These are phyloP conservation scores for Zingel zingel DNA, from an alignment of 2,113 vertebrate species.

Conservation along the genomic window DNA sequence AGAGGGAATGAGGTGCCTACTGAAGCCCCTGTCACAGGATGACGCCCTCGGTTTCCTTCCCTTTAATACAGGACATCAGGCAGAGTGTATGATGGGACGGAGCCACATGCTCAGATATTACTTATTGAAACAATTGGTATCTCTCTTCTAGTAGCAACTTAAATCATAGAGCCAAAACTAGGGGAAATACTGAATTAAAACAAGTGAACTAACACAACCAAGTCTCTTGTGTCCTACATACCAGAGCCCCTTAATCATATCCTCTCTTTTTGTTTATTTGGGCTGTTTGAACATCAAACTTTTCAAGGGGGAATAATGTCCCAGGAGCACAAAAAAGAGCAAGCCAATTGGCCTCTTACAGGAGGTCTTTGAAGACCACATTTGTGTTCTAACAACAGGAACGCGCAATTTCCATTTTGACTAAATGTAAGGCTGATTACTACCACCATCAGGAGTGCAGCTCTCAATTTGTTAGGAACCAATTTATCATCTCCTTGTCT, in stretches of 20 bases:
- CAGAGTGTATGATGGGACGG: slow-evolving; percentile 52
- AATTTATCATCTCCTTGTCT: slow-evolving; percentile 55
- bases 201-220: slow-evolving; percentile 48
- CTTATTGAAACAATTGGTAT: slow-evolving; percentile 29
- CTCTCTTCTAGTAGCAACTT: not conserved
- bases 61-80: slow-evolving; percentile 61
- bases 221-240: slow-evolving; percentile 64
- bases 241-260: slow-evolving; percentile 70
- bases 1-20: slow-evolving; percentile 73
- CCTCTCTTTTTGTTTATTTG: slow-evolving; percentile 75
- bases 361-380: slow-evolving; percentile 64
- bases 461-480: slow-evolving; percentile 37
- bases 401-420: slow-evolving; percentile 62
- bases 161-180: slow-evolving; percentile 23
- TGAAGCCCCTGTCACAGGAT: slow-evolving; percentile 70
- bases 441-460: slow-evolving; percentile 39
- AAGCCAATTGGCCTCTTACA: slow-evolving; percentile 56
- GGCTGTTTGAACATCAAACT: slow-evolving; percentile 71
- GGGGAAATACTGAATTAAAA: slow-evolving; percentile 35
- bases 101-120: slow-evolving; percentile 29
- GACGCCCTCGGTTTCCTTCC: slow-evolving; percentile 64
- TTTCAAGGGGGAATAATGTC: slow-evolving; percentile 73
- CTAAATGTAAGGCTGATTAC: slow-evolving; percentile 67
- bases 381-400: slow-evolving; percentile 64
- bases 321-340: slow-evolving; percentile 65